A percentile compares a stretch with the other conserved stretches of the same genome.
phyloP scores from a whole-genome alignment of 1,140 invertebrate species.

The Aphelenchoides fujianensis region DNA sequence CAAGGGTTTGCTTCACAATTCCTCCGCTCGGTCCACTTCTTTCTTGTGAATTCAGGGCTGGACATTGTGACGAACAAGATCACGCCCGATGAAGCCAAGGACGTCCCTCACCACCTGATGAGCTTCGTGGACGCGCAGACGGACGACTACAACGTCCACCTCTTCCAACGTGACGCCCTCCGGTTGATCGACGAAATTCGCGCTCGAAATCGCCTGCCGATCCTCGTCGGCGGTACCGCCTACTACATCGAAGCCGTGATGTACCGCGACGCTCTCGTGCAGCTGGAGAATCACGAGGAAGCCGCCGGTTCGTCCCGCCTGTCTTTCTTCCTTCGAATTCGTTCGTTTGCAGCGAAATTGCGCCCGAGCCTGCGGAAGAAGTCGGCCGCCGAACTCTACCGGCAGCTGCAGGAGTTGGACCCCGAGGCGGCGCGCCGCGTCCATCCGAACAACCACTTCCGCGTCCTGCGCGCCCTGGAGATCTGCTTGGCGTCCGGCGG shows the following conservation, averaged over 20 bases:
- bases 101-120: conserved; percentile 82
- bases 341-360: conserved; percentile 24
- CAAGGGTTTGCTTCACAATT: conserved; percentile 56
- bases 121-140: conserved; percentile 77
- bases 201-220: conserved; percentile 73
- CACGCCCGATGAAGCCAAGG: conserved; percentile 73
- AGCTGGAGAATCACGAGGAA: conserved; percentile 26
- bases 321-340: conserved; percentile 26
- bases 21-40: too few species aligned
- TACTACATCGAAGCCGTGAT: conserved; percentile 96
- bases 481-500: conserved; percentile 41
- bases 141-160: conserved; percentile 75
- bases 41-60: conserved; percentile 68
- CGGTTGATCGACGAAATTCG: conserved; percentile 78
- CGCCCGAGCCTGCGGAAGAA: conserved; percentile 34
- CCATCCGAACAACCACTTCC: conserved; percentile 83
- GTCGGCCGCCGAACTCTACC: conserved; percentile 68
- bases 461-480: conserved; percentile 70
- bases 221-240: conserved; percentile 95
- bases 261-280: conserved; percentile 64
- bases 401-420: conserved; percentile 73
- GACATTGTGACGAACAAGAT: conserved; percentile 96
- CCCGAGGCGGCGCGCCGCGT: conserved; percentile 73
- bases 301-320: conserved; percentile 30
- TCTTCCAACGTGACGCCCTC: conserved; percentile 78